Base-by-base conservation (phyloP, 2,797 vertebrate genomes). In the Coranthus polyacanthus region DNA sequence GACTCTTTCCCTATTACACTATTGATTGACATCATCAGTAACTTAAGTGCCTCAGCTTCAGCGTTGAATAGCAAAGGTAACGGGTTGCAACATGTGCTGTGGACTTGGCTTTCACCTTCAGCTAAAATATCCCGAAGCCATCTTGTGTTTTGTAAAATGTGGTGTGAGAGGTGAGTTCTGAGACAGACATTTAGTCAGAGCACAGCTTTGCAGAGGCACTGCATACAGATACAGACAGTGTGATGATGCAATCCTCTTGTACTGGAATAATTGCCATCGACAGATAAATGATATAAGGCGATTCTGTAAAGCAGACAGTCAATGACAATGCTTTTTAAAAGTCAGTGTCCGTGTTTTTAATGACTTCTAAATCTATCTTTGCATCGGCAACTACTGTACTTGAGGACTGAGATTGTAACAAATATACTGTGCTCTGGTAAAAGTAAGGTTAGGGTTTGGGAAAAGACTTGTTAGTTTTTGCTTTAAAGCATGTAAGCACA, bases 11-110 rank as follows among this genome's bases (percentile, higher is more conserved):
- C 52, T 57, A 26, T 83, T 61, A 78, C 57, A 3, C 64, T 63
- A 54, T 39, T 71, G 76, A 86, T 53, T 78, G 80, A 82, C 79
- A 79, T 72, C 68, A 58, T 61, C 36, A 34, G 53, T 44, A 45
- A 46, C 36, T 78, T 10, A 65, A 68, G 58, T 5, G 24, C 26
- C 51, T 0, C 22, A 56, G 46, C 17, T 2, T 5, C 1, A 12
- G 47, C 2, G 47, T 8, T 38, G 63, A 74, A 51, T n/a, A 51
- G 69, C 13, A 11, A 37, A 51, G 38, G 72, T 38, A 72, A 75
- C 85, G 68, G 78, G 85, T 66, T 66, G 75, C 56, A 61, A 78
- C 83, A 56, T 10, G 50, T 41, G 55, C 26, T 29, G 3, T 5
- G 5, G 59, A 54, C 62, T 60, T 22, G 12, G 62, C 78, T 44